Conservation (phyloP, 2,888 invertebrate genomes). For the Cephus sareptanus region DNA sequence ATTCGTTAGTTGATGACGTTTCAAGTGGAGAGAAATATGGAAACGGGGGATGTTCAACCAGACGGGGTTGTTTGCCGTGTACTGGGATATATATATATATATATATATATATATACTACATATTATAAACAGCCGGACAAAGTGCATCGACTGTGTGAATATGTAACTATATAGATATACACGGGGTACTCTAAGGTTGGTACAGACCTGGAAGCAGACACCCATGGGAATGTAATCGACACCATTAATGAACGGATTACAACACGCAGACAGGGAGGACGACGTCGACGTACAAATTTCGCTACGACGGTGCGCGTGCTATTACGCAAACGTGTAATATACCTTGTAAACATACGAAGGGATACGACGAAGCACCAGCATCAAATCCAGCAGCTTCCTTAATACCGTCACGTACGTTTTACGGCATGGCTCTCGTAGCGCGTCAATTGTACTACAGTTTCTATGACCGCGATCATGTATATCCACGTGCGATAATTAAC, state of each 20-base stretch:
- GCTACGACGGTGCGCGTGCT: background rate
- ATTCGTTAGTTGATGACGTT: background rate
- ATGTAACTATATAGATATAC: background rate
- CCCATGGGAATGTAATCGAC: constrained; percentile 33
- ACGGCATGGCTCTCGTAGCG: background rate
- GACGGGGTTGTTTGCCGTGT: background rate
- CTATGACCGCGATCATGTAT: background rate
- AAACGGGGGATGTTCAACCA: background rate
- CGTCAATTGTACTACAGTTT: background rate
- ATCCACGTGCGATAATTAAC: too few species aligned
- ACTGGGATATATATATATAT: too few species aligned
- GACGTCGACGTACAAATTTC: background rate
- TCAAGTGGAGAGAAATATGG: background rate
- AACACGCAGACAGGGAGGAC: background rate
- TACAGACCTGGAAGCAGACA: constrained; percentile 14
- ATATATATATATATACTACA: too few species aligned
- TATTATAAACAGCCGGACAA: too few species aligned
- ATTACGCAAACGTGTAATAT: background rate
- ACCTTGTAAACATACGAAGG: background rate
- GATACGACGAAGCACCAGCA: background rate
- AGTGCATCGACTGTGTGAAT: too few species aligned
- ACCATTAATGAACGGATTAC: constrained; percentile 33
- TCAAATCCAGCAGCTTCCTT: background rate
- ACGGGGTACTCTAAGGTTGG: background rate
- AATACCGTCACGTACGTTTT: background rate